phyloP scores from a whole-genome alignment of 2,888 invertebrate species.

The Bombylius major region DNA sequence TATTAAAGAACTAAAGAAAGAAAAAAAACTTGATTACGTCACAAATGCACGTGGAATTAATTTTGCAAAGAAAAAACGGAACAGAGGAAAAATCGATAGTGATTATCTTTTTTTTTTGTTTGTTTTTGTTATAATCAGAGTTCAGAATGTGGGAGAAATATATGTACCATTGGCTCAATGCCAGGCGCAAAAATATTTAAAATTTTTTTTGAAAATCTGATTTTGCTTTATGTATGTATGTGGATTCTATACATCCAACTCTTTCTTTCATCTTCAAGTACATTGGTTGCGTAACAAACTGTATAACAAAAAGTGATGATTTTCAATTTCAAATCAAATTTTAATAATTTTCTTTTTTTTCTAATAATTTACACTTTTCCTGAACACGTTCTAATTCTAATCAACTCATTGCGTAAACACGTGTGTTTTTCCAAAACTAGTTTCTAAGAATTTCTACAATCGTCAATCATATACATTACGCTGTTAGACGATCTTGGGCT shows the following conservation, averaged over 20 bases:
- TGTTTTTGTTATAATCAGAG: not conserved
- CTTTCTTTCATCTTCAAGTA: not conserved
- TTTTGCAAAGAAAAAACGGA: no score
- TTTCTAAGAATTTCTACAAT: not conserved
- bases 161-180: slow-evolving; percentile 1
- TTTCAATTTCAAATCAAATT: not conserved
- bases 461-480: not conserved
- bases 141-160: not conserved
- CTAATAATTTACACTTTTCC: no score
- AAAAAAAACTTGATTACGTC: not conserved
- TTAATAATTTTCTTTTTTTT: no score
- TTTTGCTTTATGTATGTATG: no score
- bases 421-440: not conserved
- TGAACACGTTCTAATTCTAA: no score
- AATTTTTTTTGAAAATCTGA: no score
- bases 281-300: not conserved
- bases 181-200: slow-evolving; percentile 3
- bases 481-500: not conserved
- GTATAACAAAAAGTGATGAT: not conserved
- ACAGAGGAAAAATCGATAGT: no score
- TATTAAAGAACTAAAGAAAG: not conserved
- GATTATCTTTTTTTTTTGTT: not conserved
- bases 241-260: not conserved
- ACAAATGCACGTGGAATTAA: not conserved
- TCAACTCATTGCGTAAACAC: not conserved